These are phyloP conservation scores for Scaptomyza graminum DNA, from an alignment of 1,140 invertebrate genomes.

Conservation along the genomic window DNA sequence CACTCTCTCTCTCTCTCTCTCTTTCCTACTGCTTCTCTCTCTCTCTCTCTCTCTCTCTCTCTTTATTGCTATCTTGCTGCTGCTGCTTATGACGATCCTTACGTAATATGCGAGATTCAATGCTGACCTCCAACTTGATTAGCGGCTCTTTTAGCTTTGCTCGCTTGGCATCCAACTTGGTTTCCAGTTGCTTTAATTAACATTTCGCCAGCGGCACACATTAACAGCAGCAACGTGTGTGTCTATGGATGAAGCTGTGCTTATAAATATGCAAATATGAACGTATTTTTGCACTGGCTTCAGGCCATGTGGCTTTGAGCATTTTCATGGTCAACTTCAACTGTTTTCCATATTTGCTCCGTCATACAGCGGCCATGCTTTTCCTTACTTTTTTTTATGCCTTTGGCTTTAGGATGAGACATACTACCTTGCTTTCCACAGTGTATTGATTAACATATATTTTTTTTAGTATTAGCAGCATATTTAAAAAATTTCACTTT, in stretches of 20 bases:
- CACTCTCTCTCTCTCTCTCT: neutral
- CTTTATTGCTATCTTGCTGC: too few relatives aligned
- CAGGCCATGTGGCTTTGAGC: slow-evolving; percentile 42
- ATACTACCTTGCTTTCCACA: slow-evolving; percentile 5
- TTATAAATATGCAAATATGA: slow-evolving; percentile 72
- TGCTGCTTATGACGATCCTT: slow-evolving; percentile 36
- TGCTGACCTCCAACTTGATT: slow-evolving; percentile 78
- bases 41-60: neutral
- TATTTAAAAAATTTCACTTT: slow-evolving; percentile 70
- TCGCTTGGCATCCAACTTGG: slow-evolving; percentile 29
- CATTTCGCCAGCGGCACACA: slow-evolving; percentile 52
- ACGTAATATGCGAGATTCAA: slow-evolving; percentile 54
- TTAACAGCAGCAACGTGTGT: slow-evolving; percentile 22
- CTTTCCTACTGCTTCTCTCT: too few relatives aligned
- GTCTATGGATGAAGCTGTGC: slow-evolving; percentile 28
- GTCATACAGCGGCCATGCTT: slow-evolving; percentile 4
- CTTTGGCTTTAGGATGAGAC: neutral
- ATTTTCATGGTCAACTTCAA: slow-evolving; percentile 68
- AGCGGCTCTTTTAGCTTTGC: slow-evolving; percentile 61
- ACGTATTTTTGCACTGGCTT: slow-evolving; percentile 37
- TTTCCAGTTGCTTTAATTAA: slow-evolving; percentile 67
- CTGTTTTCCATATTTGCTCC: slow-evolving; percentile 44
- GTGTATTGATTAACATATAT: slow-evolving; percentile 13
- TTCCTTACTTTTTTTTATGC: neutral
- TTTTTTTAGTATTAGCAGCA: slow-evolving; percentile 19